These are phyloP conservation scores for Urosaurus nigricauda DNA, from an alignment of 2,797 vertebrate species.

Conservation along the genomic window DNA sequence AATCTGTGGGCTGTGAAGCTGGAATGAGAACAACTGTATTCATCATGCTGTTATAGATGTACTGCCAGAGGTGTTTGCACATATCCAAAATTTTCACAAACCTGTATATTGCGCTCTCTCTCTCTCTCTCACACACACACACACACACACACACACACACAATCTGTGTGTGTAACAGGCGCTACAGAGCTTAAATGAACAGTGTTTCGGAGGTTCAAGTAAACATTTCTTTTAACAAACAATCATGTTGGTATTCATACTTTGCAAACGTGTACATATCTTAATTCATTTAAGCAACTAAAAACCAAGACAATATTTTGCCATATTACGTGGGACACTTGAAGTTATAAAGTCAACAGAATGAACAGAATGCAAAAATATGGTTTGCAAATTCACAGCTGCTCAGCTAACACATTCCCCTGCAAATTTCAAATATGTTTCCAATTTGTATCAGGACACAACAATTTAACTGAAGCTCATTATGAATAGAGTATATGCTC, in stretches of 20 bases:
- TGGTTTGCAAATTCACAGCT: neutral
- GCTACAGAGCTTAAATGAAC: slow-evolving; percentile 36
- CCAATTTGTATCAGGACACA: neutral
- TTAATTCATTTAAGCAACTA: slow-evolving; percentile 23
- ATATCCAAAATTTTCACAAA: slow-evolving; percentile 48
- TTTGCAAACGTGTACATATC: slow-evolving; percentile 7
- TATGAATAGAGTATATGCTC: neutral
- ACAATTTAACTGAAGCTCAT: neutral
- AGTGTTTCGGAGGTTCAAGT: neutral
- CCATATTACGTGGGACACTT: neutral
- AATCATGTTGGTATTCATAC: slow-evolving; percentile 11
- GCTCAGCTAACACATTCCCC: neutral
- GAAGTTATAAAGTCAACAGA: neutral
- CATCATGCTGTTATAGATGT: neutral
- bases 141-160: too few relatives aligned
- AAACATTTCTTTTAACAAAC: slow-evolving; percentile 13
- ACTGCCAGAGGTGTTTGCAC: slow-evolving; percentile 43
- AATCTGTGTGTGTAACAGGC: fast-evolving
- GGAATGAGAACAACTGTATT: slow-evolving; percentile 9
- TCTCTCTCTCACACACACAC: too few relatives aligned
- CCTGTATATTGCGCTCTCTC: too few relatives aligned
- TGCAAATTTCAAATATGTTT: neutral
- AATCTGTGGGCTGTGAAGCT: slow-evolving; percentile 57
- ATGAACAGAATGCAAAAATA: neutral
- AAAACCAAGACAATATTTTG: slow-evolving; percentile 3